A percentile compares a stretch with the other conserved stretches of the same genome.
Evolutionary conservation across 1,140 invertebrate species (phyloP).

Genomic region (Drosophila suzukii): DNA sequence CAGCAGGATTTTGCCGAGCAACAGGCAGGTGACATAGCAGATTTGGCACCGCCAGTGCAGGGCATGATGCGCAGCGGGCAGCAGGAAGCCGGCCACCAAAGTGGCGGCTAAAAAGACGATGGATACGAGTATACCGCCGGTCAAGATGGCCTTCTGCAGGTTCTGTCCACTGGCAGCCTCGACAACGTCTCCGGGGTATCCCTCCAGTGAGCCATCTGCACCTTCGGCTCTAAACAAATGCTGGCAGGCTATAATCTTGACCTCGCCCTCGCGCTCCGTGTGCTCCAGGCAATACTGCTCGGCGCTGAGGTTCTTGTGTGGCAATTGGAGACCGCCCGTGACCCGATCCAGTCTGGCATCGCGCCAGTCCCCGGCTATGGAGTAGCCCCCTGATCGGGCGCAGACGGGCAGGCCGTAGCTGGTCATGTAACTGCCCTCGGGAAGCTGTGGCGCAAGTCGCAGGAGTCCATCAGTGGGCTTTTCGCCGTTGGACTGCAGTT

Average conservation of each 20-base stretch:
- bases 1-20: conserved; percentile 91
- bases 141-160: conserved; percentile 88
- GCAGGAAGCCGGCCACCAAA: conserved; percentile 89
- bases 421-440: conserved; percentile 59
- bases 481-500: conserved; percentile 8
- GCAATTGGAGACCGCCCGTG: conserved; percentile 48
- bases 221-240: conserved; percentile 81
- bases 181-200: background rate
- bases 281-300: conserved; percentile 79
- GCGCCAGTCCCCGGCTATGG: conserved; percentile 85
- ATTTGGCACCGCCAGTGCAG: conserved; percentile 94
- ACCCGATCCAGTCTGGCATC: conserved; percentile 64
- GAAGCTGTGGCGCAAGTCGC: conserved; percentile 38
- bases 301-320: conserved; percentile 49
- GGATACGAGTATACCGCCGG: conserved; percentile 90
- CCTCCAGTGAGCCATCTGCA: conserved; percentile 17
- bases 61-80: conserved; percentile 92
- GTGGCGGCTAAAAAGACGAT: conserved; percentile 91
- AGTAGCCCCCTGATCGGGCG: conserved; percentile 72
- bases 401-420: conserved; percentile 85
- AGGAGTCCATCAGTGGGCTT: conserved; percentile 24
- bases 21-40: conserved; percentile 91
- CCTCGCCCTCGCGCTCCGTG: conserved; percentile 67
- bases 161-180: conserved; percentile 79
- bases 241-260: conserved; percentile 88